Base-by-base conservation (phyloP, 2,113 vertebrate genomes). In the Gymnogyps californianus region DNA sequence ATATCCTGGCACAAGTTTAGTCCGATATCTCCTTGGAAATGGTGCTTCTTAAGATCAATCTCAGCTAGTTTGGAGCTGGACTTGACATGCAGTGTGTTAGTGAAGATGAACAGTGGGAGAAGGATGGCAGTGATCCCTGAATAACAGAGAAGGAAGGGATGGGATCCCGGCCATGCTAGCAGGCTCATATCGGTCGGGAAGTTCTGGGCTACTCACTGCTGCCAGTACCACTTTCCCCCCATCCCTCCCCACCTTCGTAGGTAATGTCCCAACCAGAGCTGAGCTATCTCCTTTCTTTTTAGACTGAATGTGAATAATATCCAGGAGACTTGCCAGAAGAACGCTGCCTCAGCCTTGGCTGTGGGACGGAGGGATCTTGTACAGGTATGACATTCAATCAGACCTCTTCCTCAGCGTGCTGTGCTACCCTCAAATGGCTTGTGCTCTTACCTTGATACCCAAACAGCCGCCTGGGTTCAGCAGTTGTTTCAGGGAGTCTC, bases 321-420 rank as follows among this genome's bases (percentile, higher is more conserved):
- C 96, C 99, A 99, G 97, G 99, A 99, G 83, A 99, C 99, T 0
- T 99, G 99, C 97, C 99, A 99, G 98, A 99, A 99, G 98, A 99
- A 99, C 3, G 99, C 99, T 0, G 98, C 99, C 6, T 99, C 99
- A 0, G 99, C 99, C 16, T 96, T 99, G 66, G 94, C 98, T 0
- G 99, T 99, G 12, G 99, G 99, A 57, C 99, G 99, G 89, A 98
- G 98, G 93, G 99, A 99, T 75, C 98, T 99, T 10, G 99, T 99
- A 3, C 99, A 99, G 99, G 99, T 99, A 96, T 2, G 36, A 14
- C 3, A 0, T 24, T 20, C 20, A 44, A 31, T 18, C 74, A 36
- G 14, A 31, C 4, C 40, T 62, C 28, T 86, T 77, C 55, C 58
- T 54, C 42, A 79, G 62, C 29, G 1, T 28, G 20, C 71, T 44